A percentile compares a stretch with the other conserved stretches of the same genome.
These are phyloP conservation scores for Dysmachus trigonus DNA, from an alignment of 2,888 invertebrate genomes.

Conservation along the genomic window DNA sequence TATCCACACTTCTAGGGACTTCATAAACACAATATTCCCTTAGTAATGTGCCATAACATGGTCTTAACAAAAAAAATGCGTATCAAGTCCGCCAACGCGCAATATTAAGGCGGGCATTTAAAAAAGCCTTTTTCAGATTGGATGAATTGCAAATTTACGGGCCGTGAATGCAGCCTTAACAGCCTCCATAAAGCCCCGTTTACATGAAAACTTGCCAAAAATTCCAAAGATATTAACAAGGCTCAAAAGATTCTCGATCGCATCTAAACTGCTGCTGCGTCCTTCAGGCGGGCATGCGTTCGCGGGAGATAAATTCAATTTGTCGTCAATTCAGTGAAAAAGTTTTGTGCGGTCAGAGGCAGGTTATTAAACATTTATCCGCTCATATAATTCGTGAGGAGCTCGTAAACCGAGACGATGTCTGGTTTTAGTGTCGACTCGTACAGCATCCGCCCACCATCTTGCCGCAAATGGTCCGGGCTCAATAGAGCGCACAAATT, in stretches of 20 bases:
- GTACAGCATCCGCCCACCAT: background rate
- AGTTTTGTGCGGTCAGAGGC: conserved; percentile 17
- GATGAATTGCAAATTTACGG: background rate
- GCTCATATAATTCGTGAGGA: conserved; percentile 32
- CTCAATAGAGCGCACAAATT: background rate
- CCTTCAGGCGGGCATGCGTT: background rate
- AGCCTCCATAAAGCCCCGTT: background rate
- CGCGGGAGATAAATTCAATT: conserved; percentile 31
- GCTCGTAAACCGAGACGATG: conserved; percentile 6
- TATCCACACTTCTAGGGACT: background rate
- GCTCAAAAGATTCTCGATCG: background rate
- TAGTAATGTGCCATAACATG: background rate
- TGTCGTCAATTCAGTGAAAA: conserved; percentile 34
- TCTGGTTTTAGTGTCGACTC: conserved; percentile 13
- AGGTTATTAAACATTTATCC: conserved; percentile 37
- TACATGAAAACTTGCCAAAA: background rate
- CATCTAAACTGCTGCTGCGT: background rate
- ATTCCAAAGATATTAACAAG: background rate
- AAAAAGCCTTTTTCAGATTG: background rate
- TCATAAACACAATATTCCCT: background rate
- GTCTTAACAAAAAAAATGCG: background rate
- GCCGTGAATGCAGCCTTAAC: background rate
- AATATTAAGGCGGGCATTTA: background rate
- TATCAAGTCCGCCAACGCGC: background rate
- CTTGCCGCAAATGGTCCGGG: background rate